Percentiles rank a stretch among this genome's conserved stretches.
Evolutionary conservation across 2,888 invertebrate species (phyloP).

Genomic region (Oithona nana): DNA sequence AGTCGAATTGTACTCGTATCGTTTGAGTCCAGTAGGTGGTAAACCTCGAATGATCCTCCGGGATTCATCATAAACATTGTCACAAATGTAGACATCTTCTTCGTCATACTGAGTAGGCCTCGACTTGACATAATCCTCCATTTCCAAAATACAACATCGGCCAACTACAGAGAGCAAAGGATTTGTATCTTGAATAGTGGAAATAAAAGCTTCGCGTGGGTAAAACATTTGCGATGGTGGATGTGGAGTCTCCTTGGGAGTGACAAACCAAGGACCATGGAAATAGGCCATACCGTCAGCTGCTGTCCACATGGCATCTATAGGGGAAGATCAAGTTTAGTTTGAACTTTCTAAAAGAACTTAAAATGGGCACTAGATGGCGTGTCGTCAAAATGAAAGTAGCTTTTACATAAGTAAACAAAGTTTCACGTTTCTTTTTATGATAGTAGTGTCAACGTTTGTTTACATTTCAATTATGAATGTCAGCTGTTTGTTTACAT

Average conservation of each 20-base stretch:
- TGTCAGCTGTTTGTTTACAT: no score
- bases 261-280: conserved; percentile 79
- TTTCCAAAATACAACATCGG: conserved; percentile 57
- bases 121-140: conserved; percentile 34
- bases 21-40: conserved; percentile 37
- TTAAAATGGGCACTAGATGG: no score
- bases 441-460: no score
- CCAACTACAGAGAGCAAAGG: conserved; percentile 76
- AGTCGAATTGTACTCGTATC: conserved; percentile 54
- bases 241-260: conserved; percentile 65
- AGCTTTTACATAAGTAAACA: no score
- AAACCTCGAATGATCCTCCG: conserved; percentile 55
- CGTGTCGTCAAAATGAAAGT: no score
- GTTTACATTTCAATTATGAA: no score
- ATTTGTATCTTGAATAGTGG: conserved; percentile 74
- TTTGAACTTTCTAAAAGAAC: no score
- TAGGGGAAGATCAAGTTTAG: no score
- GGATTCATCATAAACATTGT: conserved; percentile 72
- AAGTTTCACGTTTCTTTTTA: no score
- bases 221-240: conserved; percentile 59
- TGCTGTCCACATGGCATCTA: conserved; percentile 85
- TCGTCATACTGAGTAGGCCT: conserved; percentile 86
- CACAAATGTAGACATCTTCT: conserved; percentile 76
- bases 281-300: conserved; percentile 71
- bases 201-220: conserved; percentile 78